Evolutionary conservation across 2,113 vertebrate species (phyloP), one percentile per base, ranked within the genome.

Genomic region (Propithecus coquereli): DNA sequence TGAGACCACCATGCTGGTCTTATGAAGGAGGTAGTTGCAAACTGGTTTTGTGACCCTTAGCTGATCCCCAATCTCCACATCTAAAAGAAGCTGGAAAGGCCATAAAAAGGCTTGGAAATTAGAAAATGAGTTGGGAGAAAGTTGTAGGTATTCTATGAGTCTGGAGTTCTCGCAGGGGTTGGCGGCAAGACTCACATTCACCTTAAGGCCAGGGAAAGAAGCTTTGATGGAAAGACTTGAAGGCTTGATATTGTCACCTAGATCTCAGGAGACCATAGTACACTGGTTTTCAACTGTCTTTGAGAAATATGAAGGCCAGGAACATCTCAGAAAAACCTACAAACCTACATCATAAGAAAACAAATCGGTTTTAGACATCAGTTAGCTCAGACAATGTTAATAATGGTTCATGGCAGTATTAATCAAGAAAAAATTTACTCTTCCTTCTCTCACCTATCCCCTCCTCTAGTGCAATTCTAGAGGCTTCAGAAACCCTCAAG

Each of bases 21-120:
- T 91, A 4, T 70, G 81, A 97, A 95, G 45, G 43, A 92, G 34
- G 20, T 81, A 81, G 52, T 43, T 95, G 57, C 32, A 82, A 93
- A 89, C 65, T 85, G 66, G n/a, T 92, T 96, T 92, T 84, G 52
- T 95, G 82, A 94, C 65, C 70, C 52, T 93, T 91, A 85, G 61
- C 59, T 94, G n/a, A 91, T 27, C 66, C 90, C 76, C 8, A 86
- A 71, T 65, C 34, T 4, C 45, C 10, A 57, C 13, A 70, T 89
- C 16, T 96, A 70, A 93, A 81, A 85, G 45, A 73, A 96, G 30
- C 37, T 82, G 34, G 65, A 92, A 47, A 74, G 25, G 25, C 32
- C 43, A 93, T 93, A 25, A 73, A 82, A 85, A 73, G 73, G 32
- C 22, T 84, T 91, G 50, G 25, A 95, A 91, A 89, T 88, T 57